phyloP scores from a whole-genome alignment of 2,113 vertebrate species.

The Donacobius atricapilla region DNA sequence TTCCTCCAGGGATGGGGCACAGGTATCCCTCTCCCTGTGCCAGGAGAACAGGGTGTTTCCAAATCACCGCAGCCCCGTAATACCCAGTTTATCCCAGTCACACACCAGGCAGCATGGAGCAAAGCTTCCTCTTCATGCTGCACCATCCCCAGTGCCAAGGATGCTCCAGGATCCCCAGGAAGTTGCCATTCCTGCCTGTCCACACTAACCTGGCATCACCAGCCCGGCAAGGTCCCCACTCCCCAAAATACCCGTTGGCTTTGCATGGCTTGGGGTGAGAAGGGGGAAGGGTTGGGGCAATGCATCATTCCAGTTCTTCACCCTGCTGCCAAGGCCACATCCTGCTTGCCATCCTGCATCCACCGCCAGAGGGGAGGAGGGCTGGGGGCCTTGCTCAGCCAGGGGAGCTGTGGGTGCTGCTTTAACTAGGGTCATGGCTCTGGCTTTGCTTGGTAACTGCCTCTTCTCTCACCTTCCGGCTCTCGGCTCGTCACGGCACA shows the following conservation, averaged over 20 bases:
- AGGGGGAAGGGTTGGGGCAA: neutral
- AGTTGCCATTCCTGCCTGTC: neutral
- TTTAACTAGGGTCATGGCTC: neutral
- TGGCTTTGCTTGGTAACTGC: neutral
- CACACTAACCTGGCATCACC: neutral
- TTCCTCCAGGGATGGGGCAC: neutral
- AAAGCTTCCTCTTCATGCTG: neutral
- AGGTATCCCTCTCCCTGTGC: accelerated
- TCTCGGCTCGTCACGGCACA: constrained; percentile 7
- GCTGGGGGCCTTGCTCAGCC: neutral
- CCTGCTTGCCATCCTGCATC: neutral
- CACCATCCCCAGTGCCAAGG: neutral
- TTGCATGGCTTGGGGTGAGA: neutral
- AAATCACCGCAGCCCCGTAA: accelerated
- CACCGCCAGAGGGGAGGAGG: neutral
- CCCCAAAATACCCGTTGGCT: neutral
- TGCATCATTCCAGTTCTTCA: neutral
- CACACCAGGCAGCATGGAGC: neutral
- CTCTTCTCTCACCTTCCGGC: neutral
- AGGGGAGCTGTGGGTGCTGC: neutral
- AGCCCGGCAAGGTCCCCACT: neutral
- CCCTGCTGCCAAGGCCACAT: accelerated
- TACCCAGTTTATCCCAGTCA: neutral
- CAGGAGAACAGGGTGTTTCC: neutral
- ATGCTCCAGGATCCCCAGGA: neutral